Percentiles rank a stretch among this genome's conserved stretches.
These are phyloP conservation scores for Leptinotarsa texana DNA, from an alignment of 1,140 invertebrate species.

Conservation along the genomic window DNA sequence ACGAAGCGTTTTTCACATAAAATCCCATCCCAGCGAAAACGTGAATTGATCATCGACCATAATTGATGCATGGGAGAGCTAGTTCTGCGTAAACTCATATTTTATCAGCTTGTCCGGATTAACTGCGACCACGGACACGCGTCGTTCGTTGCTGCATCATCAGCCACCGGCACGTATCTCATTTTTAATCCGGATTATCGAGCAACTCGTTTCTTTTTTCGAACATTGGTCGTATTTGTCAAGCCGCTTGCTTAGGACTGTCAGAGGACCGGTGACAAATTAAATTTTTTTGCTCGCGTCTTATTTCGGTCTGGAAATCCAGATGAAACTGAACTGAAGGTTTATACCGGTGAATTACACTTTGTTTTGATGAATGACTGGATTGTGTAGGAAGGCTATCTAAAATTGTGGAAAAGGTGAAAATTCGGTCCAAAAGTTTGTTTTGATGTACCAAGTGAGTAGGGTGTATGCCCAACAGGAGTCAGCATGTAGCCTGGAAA, in stretches of 20 bases:
- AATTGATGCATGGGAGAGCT: constrained; percentile 47
- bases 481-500: no score
- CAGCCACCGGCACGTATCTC: constrained; percentile 47
- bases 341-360: not conserved
- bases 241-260: constrained; percentile 31
- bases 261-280: constrained; percentile 17
- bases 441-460: no score
- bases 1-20: no score
- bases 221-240: constrained; percentile 42
- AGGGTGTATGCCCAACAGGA: no score
- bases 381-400: no score
- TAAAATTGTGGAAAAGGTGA: no score
- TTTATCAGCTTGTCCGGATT: constrained; percentile 49
- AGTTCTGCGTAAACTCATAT: constrained; percentile 47
- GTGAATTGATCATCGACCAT: constrained; percentile 33
- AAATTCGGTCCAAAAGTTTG: no score
- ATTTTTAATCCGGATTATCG: constrained; percentile 53
- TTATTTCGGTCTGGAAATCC: not conserved
- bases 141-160: constrained; percentile 27
- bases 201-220: constrained; percentile 43
- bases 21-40: no score
- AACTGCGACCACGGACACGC: constrained; percentile 39
- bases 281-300: constrained; percentile 5
- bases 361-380: not conserved
- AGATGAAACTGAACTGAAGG: not conserved